Base-by-base conservation (phyloP, 2,113 vertebrate species). In the Micromys minutus region DNA sequence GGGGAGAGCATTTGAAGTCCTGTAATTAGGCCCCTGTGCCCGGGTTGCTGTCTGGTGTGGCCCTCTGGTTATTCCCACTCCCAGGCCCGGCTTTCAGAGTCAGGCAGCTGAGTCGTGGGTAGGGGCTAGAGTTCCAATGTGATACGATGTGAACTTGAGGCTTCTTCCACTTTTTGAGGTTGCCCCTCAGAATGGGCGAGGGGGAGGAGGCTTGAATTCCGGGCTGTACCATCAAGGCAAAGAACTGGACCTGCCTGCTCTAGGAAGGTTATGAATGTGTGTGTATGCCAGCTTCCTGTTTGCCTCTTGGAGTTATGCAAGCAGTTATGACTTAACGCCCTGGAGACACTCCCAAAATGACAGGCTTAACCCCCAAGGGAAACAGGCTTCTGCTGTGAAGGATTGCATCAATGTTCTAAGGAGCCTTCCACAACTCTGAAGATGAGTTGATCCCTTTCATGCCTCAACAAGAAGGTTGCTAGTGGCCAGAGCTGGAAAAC, bases 1-100 rank as follows among this genome's bases (percentile, higher is more conserved):
- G 97, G 96, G 79, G 93, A 97, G 98, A 97, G 98, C 93, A 96
- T 97, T 96, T 97, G 96, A 97, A 97, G 98, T 98, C 98, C 96
- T 97, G 94, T 97, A 97, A 97, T 93, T 97, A 96, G 97, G 72
- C 94, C 75, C 36, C 94, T 92, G 95, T 95, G 98, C 96, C 95
- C 59, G 94, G 91, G 98, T 97, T 98, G 98, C 96, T 94, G 91
- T 93, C 97, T 87, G 95, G 84, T 83, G 87, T 84, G 96, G 97
- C 86, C 72, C 85, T 97, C 81, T 17, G 7, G 12, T 74, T 81
- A 19, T 22, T 2, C 67, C 42, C 19, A 17, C 88, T 71, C 26
- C 34, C 17, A 57, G 39, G 15, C 47, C 90, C 5, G 65, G 75
- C n/a, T 89, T 59, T 2, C 1, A 24, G 72, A 72, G 55, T 47